Evolutionary conservation across 1,140 invertebrate genomes (phyloP).

Genomic region (Halictus rubicundus): DNA sequence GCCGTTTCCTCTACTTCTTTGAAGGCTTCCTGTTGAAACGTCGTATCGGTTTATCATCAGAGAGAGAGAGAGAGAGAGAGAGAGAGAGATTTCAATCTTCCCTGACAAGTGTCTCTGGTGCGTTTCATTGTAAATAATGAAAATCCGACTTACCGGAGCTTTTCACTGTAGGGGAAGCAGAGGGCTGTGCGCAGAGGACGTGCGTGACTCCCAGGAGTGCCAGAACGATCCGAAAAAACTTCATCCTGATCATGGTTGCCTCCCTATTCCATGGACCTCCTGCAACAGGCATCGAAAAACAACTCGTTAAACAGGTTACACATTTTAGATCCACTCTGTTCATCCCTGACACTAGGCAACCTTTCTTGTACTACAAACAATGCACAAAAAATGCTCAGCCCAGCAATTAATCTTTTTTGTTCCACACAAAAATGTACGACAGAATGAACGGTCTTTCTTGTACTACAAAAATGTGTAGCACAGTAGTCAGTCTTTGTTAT

Average conservation of each 20-base stretch:
- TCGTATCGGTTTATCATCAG: neutral
- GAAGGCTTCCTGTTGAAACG: neutral
- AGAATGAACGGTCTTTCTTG: too few species aligned
- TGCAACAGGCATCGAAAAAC: slow-evolving; percentile 54
- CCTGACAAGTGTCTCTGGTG: neutral
- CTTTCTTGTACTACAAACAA: too few species aligned
- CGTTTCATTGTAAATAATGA: neutral
- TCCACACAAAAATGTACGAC: too few species aligned
- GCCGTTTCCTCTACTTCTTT: neutral
- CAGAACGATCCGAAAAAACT: slow-evolving; percentile 71
- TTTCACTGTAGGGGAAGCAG: slow-evolving; percentile 73
- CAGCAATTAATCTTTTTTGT: too few species aligned
- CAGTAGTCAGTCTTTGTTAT: too few species aligned
- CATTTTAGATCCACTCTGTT: too few species aligned
- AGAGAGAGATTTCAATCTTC: neutral
- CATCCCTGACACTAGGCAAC: too few species aligned
- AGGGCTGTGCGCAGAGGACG: slow-evolving; percentile 71
- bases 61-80: too few species aligned
- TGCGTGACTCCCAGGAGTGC: slow-evolving; percentile 75
- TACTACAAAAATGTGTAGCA: too few species aligned
- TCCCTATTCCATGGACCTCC: slow-evolving; percentile 72
- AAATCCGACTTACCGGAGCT: slow-evolving; percentile 71
- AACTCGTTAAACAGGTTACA: too few species aligned
- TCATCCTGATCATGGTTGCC: slow-evolving; percentile 73
- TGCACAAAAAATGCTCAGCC: too few species aligned